Conservation (phyloP, 2,113 vertebrate species). For the Mungos mungo region DNA sequence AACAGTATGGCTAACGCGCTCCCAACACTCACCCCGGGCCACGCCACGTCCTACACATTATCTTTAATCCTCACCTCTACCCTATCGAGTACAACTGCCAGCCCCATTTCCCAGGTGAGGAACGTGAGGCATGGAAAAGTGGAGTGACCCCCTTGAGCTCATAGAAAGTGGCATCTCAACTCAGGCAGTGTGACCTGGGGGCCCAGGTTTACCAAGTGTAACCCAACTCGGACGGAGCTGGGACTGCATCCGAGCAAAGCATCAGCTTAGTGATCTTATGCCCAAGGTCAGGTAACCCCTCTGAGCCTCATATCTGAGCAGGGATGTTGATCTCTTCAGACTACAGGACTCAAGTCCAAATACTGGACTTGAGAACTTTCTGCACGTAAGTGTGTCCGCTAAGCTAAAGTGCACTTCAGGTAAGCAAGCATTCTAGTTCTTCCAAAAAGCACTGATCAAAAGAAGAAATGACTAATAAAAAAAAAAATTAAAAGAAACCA, state of each 20-base stretch:
- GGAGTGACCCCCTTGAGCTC: not conserved
- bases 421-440: not conserved
- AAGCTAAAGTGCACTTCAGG: not conserved
- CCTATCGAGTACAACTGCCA: not conserved
- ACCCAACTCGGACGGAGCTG: not conserved
- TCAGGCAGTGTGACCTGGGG: not conserved
- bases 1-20: not conserved
- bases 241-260: not conserved
- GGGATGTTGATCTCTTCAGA: not conserved
- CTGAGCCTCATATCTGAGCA: not conserved
- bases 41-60: accelerated
- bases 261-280: not conserved
- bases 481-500: not conserved
- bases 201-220: not conserved
- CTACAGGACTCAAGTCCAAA: not conserved
- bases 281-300: not conserved
- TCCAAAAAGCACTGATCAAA: not conserved
- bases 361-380: not conserved
- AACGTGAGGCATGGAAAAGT: not conserved
- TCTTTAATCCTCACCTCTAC: not conserved
- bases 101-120: not conserved
- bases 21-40: accelerated
- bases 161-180: not conserved
- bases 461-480: not conserved
- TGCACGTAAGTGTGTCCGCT: too few species aligned